phyloP scores from a whole-genome alignment of 1,140 invertebrate species.

The Drosophila watanabei region DNA sequence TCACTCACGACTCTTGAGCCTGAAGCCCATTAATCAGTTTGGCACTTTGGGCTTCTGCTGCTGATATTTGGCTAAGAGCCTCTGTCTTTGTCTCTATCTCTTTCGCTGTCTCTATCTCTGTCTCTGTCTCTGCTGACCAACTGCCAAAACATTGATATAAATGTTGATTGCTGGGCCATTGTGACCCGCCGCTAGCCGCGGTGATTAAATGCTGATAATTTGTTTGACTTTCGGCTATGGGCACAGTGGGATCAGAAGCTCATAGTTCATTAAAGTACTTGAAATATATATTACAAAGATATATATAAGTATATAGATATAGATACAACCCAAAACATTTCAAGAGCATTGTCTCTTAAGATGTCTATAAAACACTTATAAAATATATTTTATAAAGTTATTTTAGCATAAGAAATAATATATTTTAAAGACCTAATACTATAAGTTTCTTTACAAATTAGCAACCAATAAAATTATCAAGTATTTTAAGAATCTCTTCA shows the following conservation, averaged over 20 bases:
- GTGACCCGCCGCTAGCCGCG: conserved; percentile 18
- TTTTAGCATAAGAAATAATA: background rate
- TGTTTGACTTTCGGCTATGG: conserved; percentile 63
- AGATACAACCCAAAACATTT: background rate
- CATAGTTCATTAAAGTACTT: background rate
- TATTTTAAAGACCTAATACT: background rate
- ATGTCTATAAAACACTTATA: background rate
- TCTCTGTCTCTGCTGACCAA: conserved; percentile 21
- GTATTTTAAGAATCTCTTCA: background rate
- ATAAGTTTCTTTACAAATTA: background rate
- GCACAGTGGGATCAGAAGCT: conserved; percentile 24
- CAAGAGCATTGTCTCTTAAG: background rate
- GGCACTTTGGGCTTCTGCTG: conserved; percentile 25
- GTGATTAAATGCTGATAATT: conserved; percentile 74
- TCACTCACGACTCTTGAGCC: conserved; percentile 14
- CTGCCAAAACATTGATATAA: conserved; percentile 62
- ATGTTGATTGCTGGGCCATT: conserved; percentile 52
- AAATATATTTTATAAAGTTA: background rate
- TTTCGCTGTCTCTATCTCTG: background rate
- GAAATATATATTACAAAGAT: background rate
- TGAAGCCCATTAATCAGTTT: conserved; percentile 39
- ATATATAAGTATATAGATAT: background rate
- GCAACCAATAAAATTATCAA: too few species aligned
- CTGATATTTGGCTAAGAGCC: background rate
- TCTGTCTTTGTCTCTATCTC: background rate